Evolutionary conservation across 2,113 vertebrate genomes (phyloP).

Genomic region (Litocranius walleri): DNA sequence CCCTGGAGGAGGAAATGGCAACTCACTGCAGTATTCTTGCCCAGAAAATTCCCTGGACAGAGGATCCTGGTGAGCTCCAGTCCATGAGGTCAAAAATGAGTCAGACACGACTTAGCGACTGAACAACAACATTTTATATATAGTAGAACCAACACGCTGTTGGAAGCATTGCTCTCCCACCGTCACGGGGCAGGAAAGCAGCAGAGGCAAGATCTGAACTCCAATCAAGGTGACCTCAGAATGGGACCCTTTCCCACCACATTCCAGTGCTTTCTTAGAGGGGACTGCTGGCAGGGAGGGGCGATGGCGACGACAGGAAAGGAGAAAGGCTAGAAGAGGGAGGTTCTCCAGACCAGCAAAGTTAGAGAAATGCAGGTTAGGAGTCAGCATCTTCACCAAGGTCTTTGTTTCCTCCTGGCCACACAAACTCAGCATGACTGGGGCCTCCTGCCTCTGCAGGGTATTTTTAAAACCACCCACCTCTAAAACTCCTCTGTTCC

Average conservation of each 20-base stretch:
- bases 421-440: conserved; percentile 11
- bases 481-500: conserved; percentile 67
- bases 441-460: conserved; percentile 40
- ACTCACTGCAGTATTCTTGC: not conserved
- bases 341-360: not conserved
- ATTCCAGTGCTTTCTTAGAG: not conserved
- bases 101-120: not conserved
- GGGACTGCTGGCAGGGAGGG: not conserved
- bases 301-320: accelerated
- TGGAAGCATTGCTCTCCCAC: not conserved
- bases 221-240: not conserved
- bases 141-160: not conserved
- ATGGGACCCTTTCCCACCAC: not conserved
- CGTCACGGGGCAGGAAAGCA: not conserved
- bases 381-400: not conserved
- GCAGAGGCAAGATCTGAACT: not conserved
- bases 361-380: not conserved
- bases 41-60: not conserved
- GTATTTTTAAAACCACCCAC: conserved; percentile 73
- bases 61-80: not conserved
- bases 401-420: conserved; percentile 7
- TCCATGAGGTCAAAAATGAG: not conserved
- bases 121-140: not conserved
- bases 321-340: not conserved
- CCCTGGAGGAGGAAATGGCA: not conserved